Percentiles rank a stretch among this genome's conserved stretches.
phyloP scores from a whole-genome alignment of 2,888 invertebrate species.

The Catocala fraxini region DNA sequence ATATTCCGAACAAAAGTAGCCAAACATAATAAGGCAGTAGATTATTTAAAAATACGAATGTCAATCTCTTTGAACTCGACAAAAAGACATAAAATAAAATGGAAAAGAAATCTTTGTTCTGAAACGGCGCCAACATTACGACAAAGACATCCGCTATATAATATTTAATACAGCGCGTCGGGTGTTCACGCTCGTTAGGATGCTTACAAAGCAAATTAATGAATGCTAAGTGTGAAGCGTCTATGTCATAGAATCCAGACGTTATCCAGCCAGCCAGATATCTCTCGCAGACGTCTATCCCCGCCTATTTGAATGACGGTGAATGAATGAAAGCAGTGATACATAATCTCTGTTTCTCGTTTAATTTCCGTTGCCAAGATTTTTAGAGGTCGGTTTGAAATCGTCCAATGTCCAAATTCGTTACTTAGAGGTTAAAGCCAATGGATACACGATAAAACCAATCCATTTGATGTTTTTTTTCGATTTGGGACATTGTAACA shows the following conservation, averaged over 20 bases:
- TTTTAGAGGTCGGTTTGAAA: background rate
- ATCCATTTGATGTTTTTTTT: conserved; percentile 11
- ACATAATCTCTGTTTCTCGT: conserved; percentile 10
- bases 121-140: too few species aligned
- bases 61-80: too few species aligned
- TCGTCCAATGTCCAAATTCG: conserved; percentile 1
- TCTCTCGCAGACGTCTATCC: conserved; percentile 13
- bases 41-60: too few species aligned
- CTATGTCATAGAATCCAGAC: conserved; percentile 10
- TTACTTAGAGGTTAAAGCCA: background rate
- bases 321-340: conserved; percentile 5
- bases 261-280: conserved; percentile 17
- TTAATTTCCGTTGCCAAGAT: conserved; percentile 33
- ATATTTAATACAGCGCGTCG: conserved; percentile 5
- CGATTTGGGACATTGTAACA: conserved; percentile 5
- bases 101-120: too few species aligned
- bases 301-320: conserved; percentile 13
- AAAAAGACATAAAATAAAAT: too few species aligned
- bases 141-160: background rate
- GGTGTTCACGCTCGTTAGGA: background rate
- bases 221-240: conserved; percentile 9
- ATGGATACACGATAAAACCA: conserved; percentile 6
- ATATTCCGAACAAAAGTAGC: too few species aligned
- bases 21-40: too few species aligned
- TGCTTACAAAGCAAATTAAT: conserved; percentile 9